These are phyloP conservation scores for Brachypalpus laphriformis DNA, from an alignment of 2,888 invertebrate genomes.

Conservation along the genomic window DNA sequence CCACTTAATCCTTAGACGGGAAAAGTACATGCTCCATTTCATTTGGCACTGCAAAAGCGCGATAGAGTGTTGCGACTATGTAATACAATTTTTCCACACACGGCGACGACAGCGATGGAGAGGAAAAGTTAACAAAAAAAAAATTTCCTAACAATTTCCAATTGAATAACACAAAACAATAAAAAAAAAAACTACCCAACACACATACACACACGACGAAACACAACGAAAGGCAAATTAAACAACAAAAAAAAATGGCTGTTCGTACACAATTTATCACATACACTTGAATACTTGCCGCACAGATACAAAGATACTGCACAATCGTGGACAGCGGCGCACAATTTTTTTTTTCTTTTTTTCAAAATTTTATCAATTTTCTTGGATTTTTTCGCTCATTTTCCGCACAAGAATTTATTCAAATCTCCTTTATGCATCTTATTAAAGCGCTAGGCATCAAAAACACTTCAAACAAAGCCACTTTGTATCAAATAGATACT, in stretches of 20 bases:
- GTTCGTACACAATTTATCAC: slow-evolving; percentile 69
- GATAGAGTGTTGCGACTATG: slow-evolving; percentile 9
- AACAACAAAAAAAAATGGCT: slow-evolving; percentile 59
- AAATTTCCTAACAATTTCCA: slow-evolving; percentile 66
- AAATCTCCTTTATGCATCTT: neutral
- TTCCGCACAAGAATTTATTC: slow-evolving; percentile 3
- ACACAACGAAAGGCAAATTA: slow-evolving; percentile 10
- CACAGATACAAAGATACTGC: slow-evolving; percentile 55
- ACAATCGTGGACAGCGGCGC: slow-evolving; percentile 67
- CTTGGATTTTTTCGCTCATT: slow-evolving; percentile 21
- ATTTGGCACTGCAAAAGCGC: slow-evolving; percentile 59
- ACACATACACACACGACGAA: slow-evolving; percentile 44
- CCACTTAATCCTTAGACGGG: slow-evolving; percentile 59
- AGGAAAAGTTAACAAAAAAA: slow-evolving; percentile 45
- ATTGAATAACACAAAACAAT: slow-evolving; percentile 54
- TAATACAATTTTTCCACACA: slow-evolving; percentile 43
- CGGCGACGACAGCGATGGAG: neutral
- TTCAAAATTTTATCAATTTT: slow-evolving; percentile 35
- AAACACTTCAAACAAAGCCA: neutral
- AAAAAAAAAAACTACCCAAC: slow-evolving; percentile 36
- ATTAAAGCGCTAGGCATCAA: neutral
- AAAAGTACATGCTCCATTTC: slow-evolving; percentile 60
- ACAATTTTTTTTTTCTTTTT: slow-evolving; percentile 10
- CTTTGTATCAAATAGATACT: slow-evolving; percentile 1
- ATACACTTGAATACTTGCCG: slow-evolving; percentile 40